Evolutionary conservation across 2,797 vertebrate species (phyloP).

Genomic region (Geotrypetes seraphini): DNA sequence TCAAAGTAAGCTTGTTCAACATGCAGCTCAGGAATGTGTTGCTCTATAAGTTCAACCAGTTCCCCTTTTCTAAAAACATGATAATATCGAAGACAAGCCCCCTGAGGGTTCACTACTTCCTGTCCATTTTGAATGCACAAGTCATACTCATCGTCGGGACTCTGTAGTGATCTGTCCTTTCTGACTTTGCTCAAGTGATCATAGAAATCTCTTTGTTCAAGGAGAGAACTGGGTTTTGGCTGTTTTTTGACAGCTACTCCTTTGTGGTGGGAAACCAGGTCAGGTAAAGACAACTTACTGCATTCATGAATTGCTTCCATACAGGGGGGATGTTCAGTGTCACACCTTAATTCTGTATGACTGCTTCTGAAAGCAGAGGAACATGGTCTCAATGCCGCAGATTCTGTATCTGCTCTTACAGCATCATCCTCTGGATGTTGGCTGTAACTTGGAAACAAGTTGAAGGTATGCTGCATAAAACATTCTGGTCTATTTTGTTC

Average conservation of each 20-base stretch:
- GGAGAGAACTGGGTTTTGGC: conserved; percentile 23
- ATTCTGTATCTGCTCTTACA: conserved; percentile 46
- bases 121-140: neutral
- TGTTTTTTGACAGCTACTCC: conserved; percentile 17
- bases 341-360: conserved; percentile 17
- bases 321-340: conserved; percentile 18
- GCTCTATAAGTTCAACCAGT: conserved; percentile 47
- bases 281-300: conserved; percentile 52
- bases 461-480: conserved; percentile 51
- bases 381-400: conserved; percentile 11
- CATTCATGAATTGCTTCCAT: conserved; percentile 40
- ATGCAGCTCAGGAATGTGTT: conserved; percentile 48
- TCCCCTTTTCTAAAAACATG: conserved; percentile 62
- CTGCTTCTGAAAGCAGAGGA: conserved; percentile 18
- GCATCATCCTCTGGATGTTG: conserved; percentile 56
- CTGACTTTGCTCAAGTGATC: conserved; percentile 1
- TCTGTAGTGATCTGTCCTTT: neutral
- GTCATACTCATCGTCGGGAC: neutral
- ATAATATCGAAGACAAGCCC: conserved; percentile 53
- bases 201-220: conserved; percentile 12
- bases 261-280: conserved; percentile 56
- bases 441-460: conserved; percentile 46
- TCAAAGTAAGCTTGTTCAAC: conserved; percentile 55
- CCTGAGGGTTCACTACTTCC: conserved; percentile 11
- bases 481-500: conserved; percentile 19